These are phyloP conservation scores for Stichopus horrens DNA, from an alignment of 53 echinoderm and acorn worm genomes.

Conservation along the genomic window DNA sequence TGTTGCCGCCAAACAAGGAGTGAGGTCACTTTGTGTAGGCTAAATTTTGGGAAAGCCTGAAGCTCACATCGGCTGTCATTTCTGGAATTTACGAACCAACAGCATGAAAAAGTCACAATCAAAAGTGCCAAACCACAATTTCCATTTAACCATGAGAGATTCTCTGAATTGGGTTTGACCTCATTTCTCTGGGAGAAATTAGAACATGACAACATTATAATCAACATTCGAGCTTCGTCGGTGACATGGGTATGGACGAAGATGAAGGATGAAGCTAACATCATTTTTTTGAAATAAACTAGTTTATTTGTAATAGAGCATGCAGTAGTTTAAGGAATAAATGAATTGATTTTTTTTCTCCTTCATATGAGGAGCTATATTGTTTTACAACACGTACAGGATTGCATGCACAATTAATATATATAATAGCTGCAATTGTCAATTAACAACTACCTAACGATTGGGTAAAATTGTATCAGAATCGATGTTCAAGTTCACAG, in stretches of 20 bases:
- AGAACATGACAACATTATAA: constrained; percentile 4
- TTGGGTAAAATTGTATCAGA: no score
- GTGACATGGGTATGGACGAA: neutral
- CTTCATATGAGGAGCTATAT: no score
- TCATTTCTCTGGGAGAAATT: constrained; percentile 3
- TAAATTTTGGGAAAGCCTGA: neutral
- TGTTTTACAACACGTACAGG: no score
- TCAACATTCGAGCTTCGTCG: neutral
- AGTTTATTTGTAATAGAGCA: no score
- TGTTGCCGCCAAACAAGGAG: no score
- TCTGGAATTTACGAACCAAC: neutral
- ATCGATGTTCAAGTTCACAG: no score
- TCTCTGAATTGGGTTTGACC: constrained; percentile 22
- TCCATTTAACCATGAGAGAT: neutral
- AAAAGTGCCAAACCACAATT: neutral
- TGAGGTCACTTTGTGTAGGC: no score
- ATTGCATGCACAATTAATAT: no score
- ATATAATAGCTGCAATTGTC: no score
- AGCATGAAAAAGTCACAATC: neutral
- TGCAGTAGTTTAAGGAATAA: no score
- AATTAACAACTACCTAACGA: no score
- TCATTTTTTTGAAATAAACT: neutral
- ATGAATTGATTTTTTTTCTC: no score
- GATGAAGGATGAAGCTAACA: neutral
- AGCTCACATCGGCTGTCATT: neutral